Evolutionary conservation across 2,113 vertebrate species (phyloP).

Genomic region (Python bivittatus): DNA sequence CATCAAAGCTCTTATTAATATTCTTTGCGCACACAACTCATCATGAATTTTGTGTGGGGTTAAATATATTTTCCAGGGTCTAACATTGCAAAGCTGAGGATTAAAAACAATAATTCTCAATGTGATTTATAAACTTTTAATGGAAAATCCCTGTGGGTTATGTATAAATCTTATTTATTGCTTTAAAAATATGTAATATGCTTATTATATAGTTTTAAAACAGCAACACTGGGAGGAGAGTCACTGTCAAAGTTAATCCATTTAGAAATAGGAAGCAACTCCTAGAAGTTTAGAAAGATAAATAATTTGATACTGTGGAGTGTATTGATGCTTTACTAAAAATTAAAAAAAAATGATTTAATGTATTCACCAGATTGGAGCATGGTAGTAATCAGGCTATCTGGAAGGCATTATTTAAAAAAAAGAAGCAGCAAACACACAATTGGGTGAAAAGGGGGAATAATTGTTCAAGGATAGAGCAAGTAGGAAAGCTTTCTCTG

Average conservation of each 20-base stretch:
- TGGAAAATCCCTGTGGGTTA: slow-evolving; percentile 77
- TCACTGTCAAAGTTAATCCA: slow-evolving; percentile 72
- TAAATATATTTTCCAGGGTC: slow-evolving; percentile 67
- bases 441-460: not conserved
- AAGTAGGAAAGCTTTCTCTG: not conserved
- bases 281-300: slow-evolving; percentile 55
- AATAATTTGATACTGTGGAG: slow-evolving; percentile 54
- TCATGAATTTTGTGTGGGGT: slow-evolving; percentile 60
- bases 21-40: slow-evolving; percentile 47
- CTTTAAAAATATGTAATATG: slow-evolving; percentile 72
- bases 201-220: slow-evolving; percentile 69
- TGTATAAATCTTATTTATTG: slow-evolving; percentile 78
- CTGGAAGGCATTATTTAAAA: slow-evolving; percentile 7
- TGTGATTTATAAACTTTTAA: slow-evolving; percentile 78
- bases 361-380: slow-evolving; percentile 44
- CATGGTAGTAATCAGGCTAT: slow-evolving; percentile 7
- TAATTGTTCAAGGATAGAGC: not conserved
- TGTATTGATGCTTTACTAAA: not conserved
- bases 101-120: slow-evolving; percentile 72
- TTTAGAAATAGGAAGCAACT: slow-evolving; percentile 65
- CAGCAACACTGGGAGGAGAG: slow-evolving; percentile 63
- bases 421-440: not conserved
- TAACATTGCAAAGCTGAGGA: slow-evolving; percentile 61
- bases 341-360: slow-evolving; percentile 42
- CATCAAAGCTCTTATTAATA: slow-evolving; percentile 59